Percentiles rank a stretch among this genome's conserved stretches.
Evolutionary conservation across 2,113 vertebrate genomes (phyloP).

Genomic region (Microtus pennsylvanicus): DNA sequence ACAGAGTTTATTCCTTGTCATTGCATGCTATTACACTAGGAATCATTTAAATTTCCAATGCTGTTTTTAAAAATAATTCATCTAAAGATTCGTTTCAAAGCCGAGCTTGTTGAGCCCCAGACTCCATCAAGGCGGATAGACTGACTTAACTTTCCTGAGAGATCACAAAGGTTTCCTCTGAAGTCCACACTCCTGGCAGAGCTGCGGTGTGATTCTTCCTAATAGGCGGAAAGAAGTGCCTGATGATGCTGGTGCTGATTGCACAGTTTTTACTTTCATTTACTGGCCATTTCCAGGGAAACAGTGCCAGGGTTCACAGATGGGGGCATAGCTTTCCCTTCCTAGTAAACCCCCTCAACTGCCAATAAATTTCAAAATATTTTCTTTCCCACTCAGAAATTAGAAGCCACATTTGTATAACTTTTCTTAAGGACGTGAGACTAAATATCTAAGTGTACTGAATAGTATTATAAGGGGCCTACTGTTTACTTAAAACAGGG

Average conservation of each 20-base stretch:
- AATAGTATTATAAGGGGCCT: neutral
- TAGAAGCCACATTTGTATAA: neutral
- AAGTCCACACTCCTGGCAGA: neutral
- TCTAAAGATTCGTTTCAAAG: neutral
- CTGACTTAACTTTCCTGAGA: neutral
- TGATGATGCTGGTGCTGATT: neutral
- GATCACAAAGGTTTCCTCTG: constrained; percentile 25
- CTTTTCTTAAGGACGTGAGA: neutral
- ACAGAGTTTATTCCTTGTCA: neutral
- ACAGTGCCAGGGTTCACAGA: neutral
- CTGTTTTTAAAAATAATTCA: neutral
- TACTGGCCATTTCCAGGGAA: neutral
- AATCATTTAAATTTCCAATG: constrained; percentile 9
- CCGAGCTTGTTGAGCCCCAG: neutral
- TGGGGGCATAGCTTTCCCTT: neutral
- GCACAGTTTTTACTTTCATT: neutral
- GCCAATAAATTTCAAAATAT: neutral
- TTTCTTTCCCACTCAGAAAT: neutral
- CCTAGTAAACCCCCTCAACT: neutral
- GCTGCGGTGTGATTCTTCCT: neutral
- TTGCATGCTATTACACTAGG: neutral
- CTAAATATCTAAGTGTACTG: neutral
- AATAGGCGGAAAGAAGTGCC: neutral
- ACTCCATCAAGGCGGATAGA: neutral
- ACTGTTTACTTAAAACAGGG: neutral